Evolutionary conservation across 2,797 vertebrate genomes (phyloP).

Genomic region (Lophotriccus pileatus): DNA sequence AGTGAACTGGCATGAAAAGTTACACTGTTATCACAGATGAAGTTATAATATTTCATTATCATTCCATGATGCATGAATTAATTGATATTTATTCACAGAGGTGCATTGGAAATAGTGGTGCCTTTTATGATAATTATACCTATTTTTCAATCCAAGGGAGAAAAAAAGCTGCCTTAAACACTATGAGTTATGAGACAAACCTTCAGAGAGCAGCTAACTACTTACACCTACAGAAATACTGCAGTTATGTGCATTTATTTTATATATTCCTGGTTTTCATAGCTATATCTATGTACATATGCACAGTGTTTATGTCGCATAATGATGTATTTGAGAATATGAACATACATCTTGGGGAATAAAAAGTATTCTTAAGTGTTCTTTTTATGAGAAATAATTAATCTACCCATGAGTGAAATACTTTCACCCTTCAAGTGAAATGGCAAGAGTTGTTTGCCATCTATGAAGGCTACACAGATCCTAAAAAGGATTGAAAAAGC

Average conservation of each 20-base stretch:
- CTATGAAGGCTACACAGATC: background rate
- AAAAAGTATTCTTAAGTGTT: background rate
- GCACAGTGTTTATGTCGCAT: background rate
- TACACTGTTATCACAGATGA: slow-evolving; percentile 62
- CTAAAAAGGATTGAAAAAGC: background rate
- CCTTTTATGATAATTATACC: slow-evolving; percentile 52
- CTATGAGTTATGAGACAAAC: slow-evolving; percentile 9
- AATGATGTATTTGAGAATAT: background rate
- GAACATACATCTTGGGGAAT: background rate
- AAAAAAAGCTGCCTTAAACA: background rate
- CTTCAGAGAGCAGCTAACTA: slow-evolving; percentile 16
- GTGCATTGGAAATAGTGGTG: slow-evolving; percentile 43
- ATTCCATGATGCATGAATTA: slow-evolving; percentile 56
- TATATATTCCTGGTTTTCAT: background rate
- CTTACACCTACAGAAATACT: background rate
- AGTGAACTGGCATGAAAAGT: slow-evolving; percentile 65
- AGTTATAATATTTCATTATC: slow-evolving; percentile 70
- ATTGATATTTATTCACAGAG: slow-evolving; percentile 67
- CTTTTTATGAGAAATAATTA: background rate
- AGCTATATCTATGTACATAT: background rate
- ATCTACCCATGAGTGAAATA: background rate
- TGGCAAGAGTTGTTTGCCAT: background rate
- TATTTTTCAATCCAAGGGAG: slow-evolving; percentile 35
- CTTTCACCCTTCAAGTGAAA: background rate
- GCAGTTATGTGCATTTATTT: background rate